Evolutionary conservation across 1,140 invertebrate species (phyloP), one percentile per base, ranked within the genome.

Genomic region (Ylistrum balloti): DNA sequence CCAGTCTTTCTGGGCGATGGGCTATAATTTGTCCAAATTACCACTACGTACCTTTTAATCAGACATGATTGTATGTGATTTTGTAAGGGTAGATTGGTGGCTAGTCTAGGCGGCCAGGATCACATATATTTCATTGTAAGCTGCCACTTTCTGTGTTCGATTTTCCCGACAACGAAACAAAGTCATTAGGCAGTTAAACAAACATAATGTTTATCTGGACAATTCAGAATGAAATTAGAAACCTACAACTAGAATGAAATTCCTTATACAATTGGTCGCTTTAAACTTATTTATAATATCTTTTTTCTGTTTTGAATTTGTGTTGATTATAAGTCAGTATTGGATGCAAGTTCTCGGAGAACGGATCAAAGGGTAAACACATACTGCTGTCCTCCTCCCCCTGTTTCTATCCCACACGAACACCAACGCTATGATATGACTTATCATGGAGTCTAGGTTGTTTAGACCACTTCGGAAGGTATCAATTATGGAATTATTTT

Each of bases 241-340:
- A 74, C 56, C 56, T 17, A n/a, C 56, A 74, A 74, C 22, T 74
- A 74, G 56, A 74, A 74, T 9, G 1, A 17, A 74, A 28, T 74
- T 74, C 56, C 56, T 28, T 0, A 17, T n/a, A 74, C 56, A 74
- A 28, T 74, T 74, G 56, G n/a, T 28, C 22, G n/a, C 56, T n/a
- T 74, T 74, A 28, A 74, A 74, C 56, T 74, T 74, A 74, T 74
- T 74, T 74, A 74, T 74, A 28, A 28, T 74, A 74, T 74, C 56
- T n/a, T 28, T 74, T 74, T 74, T 9, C n/a, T 28, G 56, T 74
- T 74, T 74, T 28, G 56, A 74, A 7, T 28, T 11, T 28, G 56
- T 28, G 22, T 74, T 74, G 56, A 74, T 74, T 74, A 74, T 74
- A 74, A 74, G 56, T 74, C 56, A 17, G 56, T 74, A 74, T 74